Conservation (phyloP, 2,113 vertebrate genomes). For the Glaucidium brasilianum region DNA sequence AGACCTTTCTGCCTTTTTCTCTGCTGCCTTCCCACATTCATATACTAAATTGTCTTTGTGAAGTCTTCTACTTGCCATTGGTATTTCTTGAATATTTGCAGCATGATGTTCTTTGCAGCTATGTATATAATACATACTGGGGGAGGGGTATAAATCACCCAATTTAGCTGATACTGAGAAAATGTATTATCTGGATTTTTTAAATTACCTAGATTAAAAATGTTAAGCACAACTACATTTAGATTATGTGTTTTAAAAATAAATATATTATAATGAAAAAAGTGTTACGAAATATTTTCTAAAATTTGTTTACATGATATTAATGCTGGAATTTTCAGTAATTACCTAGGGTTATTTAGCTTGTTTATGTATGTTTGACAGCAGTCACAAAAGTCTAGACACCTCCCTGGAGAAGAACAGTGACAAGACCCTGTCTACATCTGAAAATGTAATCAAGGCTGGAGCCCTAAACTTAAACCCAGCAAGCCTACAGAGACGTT, state of each 20-base stretch:
- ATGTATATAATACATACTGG: neutral
- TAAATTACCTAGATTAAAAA: neutral
- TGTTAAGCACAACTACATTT: neutral
- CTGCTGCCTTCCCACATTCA: neutral
- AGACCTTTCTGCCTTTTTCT: neutral
- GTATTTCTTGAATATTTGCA: neutral
- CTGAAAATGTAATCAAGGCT: neutral
- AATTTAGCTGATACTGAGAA: neutral
- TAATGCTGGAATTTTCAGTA: neutral
- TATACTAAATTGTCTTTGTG: neutral
- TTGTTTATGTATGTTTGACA: neutral
- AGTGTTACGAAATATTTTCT: neutral
- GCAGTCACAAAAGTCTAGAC: neutral
- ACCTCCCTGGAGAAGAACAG: neutral
- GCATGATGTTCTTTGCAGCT: neutral
- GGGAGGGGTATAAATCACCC: neutral
- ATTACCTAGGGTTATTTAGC: neutral
- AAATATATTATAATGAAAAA: accelerated
- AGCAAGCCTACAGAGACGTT: neutral
- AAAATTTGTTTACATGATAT: neutral
- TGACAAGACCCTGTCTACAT: neutral
- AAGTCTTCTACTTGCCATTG: neutral
- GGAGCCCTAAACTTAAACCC: neutral
- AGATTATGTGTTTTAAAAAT: neutral
- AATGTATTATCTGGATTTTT: neutral